Evolutionary conservation across 2,113 vertebrate genomes (phyloP).

Genomic region (cattle (Bos taurus)): ARS-UCD2.0 NC_037336.1:18998501-18999000

Average conservation of each 20-base stretch:
- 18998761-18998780: background rate
- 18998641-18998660: background rate
- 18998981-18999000: background rate
- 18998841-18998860: background rate
- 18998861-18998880: background rate
- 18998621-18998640: background rate
- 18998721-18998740: background rate
- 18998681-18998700: background rate
- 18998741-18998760: background rate
- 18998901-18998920: background rate
- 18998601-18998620: background rate
- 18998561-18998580: background rate
- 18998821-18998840: background rate
- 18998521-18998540: background rate
- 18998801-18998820: background rate
- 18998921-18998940: background rate
- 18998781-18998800: background rate
- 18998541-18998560: background rate
- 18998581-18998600: background rate
- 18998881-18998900: background rate
- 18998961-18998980: background rate
- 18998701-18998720: background rate
- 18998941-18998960: background rate
- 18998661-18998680: background rate
- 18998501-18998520: background rate